Evolutionary conservation across 2,888 invertebrate genomes (phyloP), one percentile per base, ranked within the genome.

Genomic region (Drosophila tripunctata): DNA sequence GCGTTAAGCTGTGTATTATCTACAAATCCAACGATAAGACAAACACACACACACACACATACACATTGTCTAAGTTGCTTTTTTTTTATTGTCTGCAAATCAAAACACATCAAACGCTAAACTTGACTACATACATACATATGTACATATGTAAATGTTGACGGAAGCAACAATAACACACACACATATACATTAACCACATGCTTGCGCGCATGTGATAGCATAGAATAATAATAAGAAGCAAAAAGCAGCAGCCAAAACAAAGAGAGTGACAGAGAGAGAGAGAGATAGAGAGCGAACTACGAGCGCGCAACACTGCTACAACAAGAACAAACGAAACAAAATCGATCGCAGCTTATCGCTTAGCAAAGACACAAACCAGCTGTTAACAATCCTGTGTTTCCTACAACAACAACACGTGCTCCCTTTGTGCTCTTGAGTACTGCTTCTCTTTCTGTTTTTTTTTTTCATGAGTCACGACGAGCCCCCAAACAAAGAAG

Each of bases 401-500:
- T n/a, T n/a, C n/a, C n/a, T n/a, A n/a, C n/a, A n/a, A n/a, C n/a
- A n/a, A n/a, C n/a, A n/a, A n/a, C n/a, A n/a, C n/a, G n/a, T n/a
- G n/a, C n/a, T n/a, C n/a, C n/a, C n/a, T n/a, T n/a, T n/a, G n/a
- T n/a, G n/a, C n/a, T n/a, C n/a, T n/a, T n/a, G n/a, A n/a, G n/a
- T n/a, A n/a, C n/a, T n/a, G n/a, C n/a, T n/a, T n/a, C n/a, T n/a
- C n/a, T n/a, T n/a, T n/a, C n/a, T n/a, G n/a, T n/a, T 36, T 43
- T 47, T 51, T 19, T 45, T 30, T 30, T 45, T 56, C 44, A 51
- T 57, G 71, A 71, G 22, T 71, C 71, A 71, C 43, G 57, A 58
- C 63, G 63, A 63, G 71, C 57, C 68, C 55, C 47, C 50, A 33
- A 55, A 67, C 54, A 62, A 68, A 62, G 63, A 45, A 36, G 27